Evolutionary conservation across 2,113 vertebrate genomes (phyloP).

Genomic region (Ranitomeya imitator): DNA sequence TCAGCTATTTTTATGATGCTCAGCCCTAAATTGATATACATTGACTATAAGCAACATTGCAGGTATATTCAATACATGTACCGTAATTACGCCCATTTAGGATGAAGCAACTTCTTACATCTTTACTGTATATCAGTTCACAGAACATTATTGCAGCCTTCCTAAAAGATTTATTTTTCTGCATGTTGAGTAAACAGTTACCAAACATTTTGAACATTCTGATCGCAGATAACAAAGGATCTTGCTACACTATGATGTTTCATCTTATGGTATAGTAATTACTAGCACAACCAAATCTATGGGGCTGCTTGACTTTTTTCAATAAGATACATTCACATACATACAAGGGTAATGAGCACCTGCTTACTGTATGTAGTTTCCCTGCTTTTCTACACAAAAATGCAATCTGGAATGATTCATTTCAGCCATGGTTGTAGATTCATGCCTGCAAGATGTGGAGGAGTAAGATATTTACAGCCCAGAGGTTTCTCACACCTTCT

Average conservation of each 20-base stretch:
- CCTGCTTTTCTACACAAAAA: neutral
- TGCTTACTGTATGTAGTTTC: neutral
- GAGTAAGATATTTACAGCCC: slow-evolving; percentile 40
- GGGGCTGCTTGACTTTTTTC: neutral
- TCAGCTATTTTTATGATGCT: no score
- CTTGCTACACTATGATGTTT: neutral
- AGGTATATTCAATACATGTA: no score
- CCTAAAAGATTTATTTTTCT: neutral
- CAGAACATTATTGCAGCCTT: neutral
- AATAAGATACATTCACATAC: slow-evolving; percentile 4
- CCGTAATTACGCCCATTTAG: no score
- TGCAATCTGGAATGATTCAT: slow-evolving; percentile 40
- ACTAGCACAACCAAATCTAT: neutral
- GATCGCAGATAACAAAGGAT: neutral
- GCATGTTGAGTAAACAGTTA: neutral
- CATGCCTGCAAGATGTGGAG: slow-evolving; percentile 33
- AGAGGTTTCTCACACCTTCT: slow-evolving; percentile 32
- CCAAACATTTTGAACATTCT: neutral
- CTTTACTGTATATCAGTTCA: neutral
- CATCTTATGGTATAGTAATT: neutral
- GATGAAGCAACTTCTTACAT: no score
- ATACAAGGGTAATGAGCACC: neutral
- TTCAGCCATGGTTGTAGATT: slow-evolving; percentile 38
- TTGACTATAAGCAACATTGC: no score
- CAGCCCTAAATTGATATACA: no score